Conservation (phyloP, 1,140 invertebrate genomes). For the Drosophila dunni region DNA sequence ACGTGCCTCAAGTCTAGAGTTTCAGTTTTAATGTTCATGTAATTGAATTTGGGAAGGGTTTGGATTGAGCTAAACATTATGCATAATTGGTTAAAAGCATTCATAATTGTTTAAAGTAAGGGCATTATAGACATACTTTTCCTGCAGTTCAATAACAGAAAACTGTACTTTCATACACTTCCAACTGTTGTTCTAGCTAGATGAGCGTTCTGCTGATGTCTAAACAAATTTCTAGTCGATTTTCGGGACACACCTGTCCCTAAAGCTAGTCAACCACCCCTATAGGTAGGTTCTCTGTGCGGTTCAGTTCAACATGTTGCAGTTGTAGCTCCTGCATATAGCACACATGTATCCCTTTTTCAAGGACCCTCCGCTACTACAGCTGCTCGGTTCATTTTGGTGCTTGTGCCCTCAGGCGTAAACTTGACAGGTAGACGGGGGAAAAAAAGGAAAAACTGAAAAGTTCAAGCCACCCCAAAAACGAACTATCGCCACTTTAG, state of each 20-base stretch:
- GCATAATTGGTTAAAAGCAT: slow-evolving; percentile 15
- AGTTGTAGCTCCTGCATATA: slow-evolving; percentile 42
- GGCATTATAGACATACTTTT: too few relatives aligned
- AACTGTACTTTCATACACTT: slow-evolving; percentile 47
- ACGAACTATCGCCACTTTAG: slow-evolving; percentile 51
- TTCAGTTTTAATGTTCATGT: slow-evolving; percentile 56
- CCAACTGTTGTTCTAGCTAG: slow-evolving; percentile 46
- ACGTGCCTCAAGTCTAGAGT: slow-evolving; percentile 44
- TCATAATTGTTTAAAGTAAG: too few relatives aligned
- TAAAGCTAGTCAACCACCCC: slow-evolving; percentile 62
- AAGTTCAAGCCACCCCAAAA: slow-evolving; percentile 50
- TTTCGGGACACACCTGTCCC: slow-evolving; percentile 57
- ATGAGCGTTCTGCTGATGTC: slow-evolving; percentile 54
- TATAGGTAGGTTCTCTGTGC: slow-evolving; percentile 25
- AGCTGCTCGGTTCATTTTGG: slow-evolving; percentile 56
- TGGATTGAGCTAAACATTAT: neutral
- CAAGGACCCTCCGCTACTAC: slow-evolving; percentile 56
- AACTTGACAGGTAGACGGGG: slow-evolving; percentile 73
- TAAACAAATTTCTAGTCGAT: slow-evolving; percentile 63
- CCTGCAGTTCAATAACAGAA: neutral
- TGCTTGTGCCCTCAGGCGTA: slow-evolving; percentile 70
- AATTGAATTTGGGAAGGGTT: slow-evolving; percentile 49
- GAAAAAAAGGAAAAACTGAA: slow-evolving; percentile 25
- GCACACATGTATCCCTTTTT: slow-evolving; percentile 53
- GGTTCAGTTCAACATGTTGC: slow-evolving; percentile 54